phyloP scores from a whole-genome alignment of 2,113 vertebrate species.

The Beaufortia kweichowensis region DNA sequence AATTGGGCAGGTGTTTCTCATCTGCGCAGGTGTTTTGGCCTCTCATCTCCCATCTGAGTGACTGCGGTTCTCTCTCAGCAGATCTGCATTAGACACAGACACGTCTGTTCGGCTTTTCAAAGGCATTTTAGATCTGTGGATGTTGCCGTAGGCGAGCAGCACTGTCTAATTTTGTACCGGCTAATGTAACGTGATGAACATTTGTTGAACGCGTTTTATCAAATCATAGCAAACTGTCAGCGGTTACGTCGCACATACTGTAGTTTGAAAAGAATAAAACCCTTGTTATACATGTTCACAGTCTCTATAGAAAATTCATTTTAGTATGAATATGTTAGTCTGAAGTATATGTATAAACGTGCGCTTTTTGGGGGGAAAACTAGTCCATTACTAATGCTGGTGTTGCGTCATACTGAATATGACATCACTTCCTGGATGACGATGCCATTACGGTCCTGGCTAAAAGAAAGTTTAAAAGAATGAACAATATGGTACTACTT shows the following conservation, averaged over 20 bases:
- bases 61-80: not conserved
- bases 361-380: too few relatives aligned
- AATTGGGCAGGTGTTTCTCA: conserved; percentile 9
- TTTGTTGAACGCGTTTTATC: conserved; percentile 28
- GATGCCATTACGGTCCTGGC: too few relatives aligned
- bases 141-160: not conserved
- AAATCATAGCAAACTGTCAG: not conserved
- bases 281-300: too few relatives aligned
- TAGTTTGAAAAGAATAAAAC: not conserved
- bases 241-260: not conserved
- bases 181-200: conserved; percentile 31
- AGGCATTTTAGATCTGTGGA: conserved; percentile 32
- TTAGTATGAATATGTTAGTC: too few relatives aligned
- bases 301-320: too few relatives aligned
- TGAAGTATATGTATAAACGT: too few relatives aligned
- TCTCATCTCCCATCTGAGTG: not conserved
- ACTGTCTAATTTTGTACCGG: conserved; percentile 29
- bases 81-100: not conserved
- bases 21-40: conserved; percentile 22
- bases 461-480: too few relatives aligned
- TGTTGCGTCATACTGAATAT: too few relatives aligned
- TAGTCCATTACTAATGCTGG: too few relatives aligned
- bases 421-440: too few relatives aligned
- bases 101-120: conserved; percentile 40
- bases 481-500: too few relatives aligned